Evolutionary conservation across 2,888 invertebrate genomes (phyloP).

Genomic region (Erpobdella octoculata): DNA sequence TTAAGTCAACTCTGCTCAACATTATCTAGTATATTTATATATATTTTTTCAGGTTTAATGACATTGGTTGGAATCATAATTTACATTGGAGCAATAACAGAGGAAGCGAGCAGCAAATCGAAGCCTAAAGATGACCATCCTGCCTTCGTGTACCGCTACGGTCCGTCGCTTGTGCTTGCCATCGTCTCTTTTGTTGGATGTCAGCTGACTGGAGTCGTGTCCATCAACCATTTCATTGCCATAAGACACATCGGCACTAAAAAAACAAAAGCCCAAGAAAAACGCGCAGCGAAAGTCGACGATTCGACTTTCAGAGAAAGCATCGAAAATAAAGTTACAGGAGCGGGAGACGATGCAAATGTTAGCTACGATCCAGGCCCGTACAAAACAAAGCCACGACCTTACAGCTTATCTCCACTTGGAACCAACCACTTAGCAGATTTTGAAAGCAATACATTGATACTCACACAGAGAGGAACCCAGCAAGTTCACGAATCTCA

Average conservation of each 20-base stretch:
- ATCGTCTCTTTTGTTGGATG: conserved; percentile 49
- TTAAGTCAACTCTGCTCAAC: too few species aligned
- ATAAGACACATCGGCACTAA: conserved; percentile 47
- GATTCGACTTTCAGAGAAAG: neutral
- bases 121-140: conserved; percentile 44
- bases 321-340: too few species aligned
- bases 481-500: neutral
- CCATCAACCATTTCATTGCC: conserved; percentile 50
- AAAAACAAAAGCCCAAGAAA: conserved; percentile 42
- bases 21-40: too few species aligned
- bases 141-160: conserved; percentile 47
- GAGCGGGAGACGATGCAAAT: neutral
- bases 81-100: conserved; percentile 51
- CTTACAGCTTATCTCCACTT: neutral
- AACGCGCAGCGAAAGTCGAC: neutral
- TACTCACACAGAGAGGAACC: neutral
- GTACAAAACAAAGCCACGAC: neutral
- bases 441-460: neutral
- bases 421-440: neutral
- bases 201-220: conserved; percentile 50
- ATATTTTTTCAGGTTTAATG: conserved; percentile 44
- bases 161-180: conserved; percentile 51
- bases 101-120: conserved; percentile 49
- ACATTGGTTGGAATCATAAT: conserved; percentile 51
- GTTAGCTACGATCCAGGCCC: neutral